Conservation (phyloP, 2,797 vertebrate species). For the Takifugu rubripes region DNA sequence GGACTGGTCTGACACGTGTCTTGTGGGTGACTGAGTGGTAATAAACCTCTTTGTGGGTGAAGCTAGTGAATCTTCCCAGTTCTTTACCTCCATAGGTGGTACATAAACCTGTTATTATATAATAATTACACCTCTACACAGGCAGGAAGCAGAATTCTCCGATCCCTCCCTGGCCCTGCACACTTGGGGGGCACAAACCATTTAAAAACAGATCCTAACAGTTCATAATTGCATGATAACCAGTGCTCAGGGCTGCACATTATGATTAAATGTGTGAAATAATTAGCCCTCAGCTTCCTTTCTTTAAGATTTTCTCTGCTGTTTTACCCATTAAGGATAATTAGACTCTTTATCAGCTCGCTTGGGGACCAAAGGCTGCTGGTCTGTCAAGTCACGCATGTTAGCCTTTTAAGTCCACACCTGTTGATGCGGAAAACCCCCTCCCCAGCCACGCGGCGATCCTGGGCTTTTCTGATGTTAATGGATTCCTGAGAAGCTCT, state of each 20-base stretch:
- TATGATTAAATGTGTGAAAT: slow-evolving; percentile 14
- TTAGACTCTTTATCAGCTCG: not conserved
- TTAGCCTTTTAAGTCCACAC: slow-evolving; percentile 4
- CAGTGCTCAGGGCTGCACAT: slow-evolving; percentile 9
- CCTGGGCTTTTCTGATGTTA: no score
- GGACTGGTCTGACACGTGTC: slow-evolving; percentile 19
- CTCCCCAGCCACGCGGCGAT: no score
- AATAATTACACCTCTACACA: slow-evolving; percentile 22
- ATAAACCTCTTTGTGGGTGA: slow-evolving; percentile 27
- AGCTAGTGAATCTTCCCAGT: slow-evolving; percentile 6
- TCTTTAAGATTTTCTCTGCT: slow-evolving; percentile 1
- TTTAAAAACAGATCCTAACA: not conserved
- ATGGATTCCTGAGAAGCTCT: no score
- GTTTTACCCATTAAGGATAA: slow-evolving; percentile 1
- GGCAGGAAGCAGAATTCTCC: slow-evolving; percentile 16
- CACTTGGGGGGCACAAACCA: slow-evolving; percentile 18
- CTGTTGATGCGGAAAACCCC: slow-evolving; percentile 13
- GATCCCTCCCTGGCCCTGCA: slow-evolving; percentile 1
- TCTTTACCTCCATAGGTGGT: no score
- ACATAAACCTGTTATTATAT: no score
- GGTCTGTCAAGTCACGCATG: not conserved
- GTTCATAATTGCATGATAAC: slow-evolving; percentile 9
- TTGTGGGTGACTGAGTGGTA: slow-evolving; percentile 22
- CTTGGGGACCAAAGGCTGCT: not conserved
- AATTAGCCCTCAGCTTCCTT: not conserved